Evolutionary conservation across 2,113 vertebrate species (phyloP), one percentile per base, ranked within the genome.

Genomic region (Hiodon tergisus): DNA sequence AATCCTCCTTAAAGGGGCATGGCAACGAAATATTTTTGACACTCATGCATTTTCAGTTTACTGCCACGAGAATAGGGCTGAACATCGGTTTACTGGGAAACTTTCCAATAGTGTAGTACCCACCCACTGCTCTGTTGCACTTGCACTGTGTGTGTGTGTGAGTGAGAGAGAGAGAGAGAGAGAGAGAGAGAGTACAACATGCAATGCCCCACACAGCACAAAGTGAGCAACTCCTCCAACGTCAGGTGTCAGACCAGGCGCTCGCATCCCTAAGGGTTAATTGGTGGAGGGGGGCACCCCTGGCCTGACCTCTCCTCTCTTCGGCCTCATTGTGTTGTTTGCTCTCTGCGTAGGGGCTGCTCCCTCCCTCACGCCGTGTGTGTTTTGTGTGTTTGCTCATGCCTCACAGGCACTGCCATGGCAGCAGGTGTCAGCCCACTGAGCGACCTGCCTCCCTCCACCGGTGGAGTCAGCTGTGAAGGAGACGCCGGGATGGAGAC

Each of bases 361-460:
- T 47, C 62, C 0, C 4, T 73, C 11, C 55, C 80, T 74, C 77
- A n/a, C 57, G 69, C 72, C 66, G 54, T 76, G 67, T 76, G 80
- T 85, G 77, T 48, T 47, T 77, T 72, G 47, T 9, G 82, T 86
- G 81, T 84, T 83, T 86, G 4, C 78, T 81, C 70, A 58, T 78
- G 73, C 72, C 61, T 85, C 76, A 63, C 88, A 94, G 94, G 83
- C 79, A 85, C 80, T 84, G 89, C 88, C 78, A 96, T 97, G 95
- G 91, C 95, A 91, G 92, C 94, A 17, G 94, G 93, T 78, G 90
- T 94, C 79, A 76, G 95, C 81, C 83, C 95, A 74, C 89, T 93
- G 81, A 93, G 87, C 86, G 92, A 95, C 51, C 82, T 85, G 50
- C 86, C 91, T 0, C 88, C 88, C 82, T 86, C 88, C 72, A 84